These are phyloP conservation scores for Atherix ibis DNA, from an alignment of 2,888 invertebrate species.

Conservation along the genomic window DNA sequence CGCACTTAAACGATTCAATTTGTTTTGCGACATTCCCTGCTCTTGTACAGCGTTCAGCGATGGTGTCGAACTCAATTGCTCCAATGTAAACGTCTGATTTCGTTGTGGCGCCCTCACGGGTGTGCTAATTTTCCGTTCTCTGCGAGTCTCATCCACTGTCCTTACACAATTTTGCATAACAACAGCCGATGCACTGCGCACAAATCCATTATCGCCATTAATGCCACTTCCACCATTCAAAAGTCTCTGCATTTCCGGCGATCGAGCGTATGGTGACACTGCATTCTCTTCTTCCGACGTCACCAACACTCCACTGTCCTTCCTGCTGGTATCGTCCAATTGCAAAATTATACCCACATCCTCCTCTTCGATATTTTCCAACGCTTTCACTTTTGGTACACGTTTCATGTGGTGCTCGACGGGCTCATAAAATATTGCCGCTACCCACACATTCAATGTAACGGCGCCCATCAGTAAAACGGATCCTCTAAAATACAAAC, in stretches of 20 bases:
- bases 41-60: constrained; percentile 56
- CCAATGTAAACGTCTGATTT: constrained; percentile 30
- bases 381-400: constrained; percentile 32
- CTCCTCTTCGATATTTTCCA: constrained; percentile 28
- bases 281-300: not conserved
- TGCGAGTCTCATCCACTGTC: constrained; percentile 31
- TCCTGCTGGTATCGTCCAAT: constrained; percentile 20
- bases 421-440: constrained; percentile 69
- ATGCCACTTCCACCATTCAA: not conserved
- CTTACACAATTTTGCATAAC: constrained; percentile 41
- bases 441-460: constrained; percentile 70
- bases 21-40: constrained; percentile 23
- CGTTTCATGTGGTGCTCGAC: constrained; percentile 66
- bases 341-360: constrained; percentile 30
- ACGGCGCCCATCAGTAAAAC: constrained; percentile 67
- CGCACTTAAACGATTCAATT: too few relatives aligned
- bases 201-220: constrained; percentile 34
- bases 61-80: constrained; percentile 47
- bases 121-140: constrained; percentile 44
- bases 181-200: constrained; percentile 55
- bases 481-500: constrained; percentile 51
- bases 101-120: constrained; percentile 37
- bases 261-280: not conserved
- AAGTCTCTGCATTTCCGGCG: not conserved
- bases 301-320: too few relatives aligned